Evolutionary conservation across 2,113 vertebrate species (phyloP).

Genomic region (Blennius ocellaris): DNA sequence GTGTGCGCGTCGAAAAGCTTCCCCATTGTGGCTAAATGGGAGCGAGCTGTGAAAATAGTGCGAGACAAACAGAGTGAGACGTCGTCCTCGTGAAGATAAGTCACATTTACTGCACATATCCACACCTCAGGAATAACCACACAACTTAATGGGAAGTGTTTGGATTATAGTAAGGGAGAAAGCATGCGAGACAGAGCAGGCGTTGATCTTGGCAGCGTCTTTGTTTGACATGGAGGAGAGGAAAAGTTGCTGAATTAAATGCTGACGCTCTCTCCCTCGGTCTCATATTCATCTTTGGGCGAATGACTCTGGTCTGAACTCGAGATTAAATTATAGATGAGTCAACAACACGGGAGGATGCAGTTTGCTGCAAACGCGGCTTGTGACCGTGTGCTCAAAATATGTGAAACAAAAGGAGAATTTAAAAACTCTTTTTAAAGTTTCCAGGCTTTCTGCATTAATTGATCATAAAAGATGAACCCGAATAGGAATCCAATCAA

Average conservation of each 20-base stretch:
- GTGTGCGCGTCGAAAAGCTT: conserved; percentile 26
- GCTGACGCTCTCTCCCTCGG: conserved; percentile 31
- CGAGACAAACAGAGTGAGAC: conserved; percentile 27
- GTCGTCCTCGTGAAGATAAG: conserved; percentile 39
- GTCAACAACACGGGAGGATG: background rate
- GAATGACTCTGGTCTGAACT: conserved; percentile 33
- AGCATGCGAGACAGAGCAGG: conserved; percentile 39
- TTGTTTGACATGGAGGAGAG: conserved; percentile 53
- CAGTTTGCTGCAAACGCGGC: background rate
- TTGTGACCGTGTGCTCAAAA: background rate
- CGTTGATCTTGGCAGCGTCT: conserved; percentile 53
- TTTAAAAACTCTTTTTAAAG: too few relatives aligned
- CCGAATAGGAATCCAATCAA: too few relatives aligned
- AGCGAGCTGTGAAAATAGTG: conserved; percentile 32
- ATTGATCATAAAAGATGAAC: too few relatives aligned
- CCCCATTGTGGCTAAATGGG: conserved; percentile 33
- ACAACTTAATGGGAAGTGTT: conserved; percentile 16
- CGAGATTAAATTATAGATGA: conserved; percentile 19
- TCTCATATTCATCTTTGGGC: conserved; percentile 24
- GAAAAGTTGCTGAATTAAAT: conserved; percentile 19
- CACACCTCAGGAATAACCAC: background rate
- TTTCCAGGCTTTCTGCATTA: too few relatives aligned
- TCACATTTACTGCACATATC: conserved; percentile 20
- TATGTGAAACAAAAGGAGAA: background rate
- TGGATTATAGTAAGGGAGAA: conserved; percentile 33